Percentiles rank a stretch among this genome's conserved stretches.
Conservation (phyloP, 2,888 invertebrate genomes). For the Scaeva pyrastri region DNA sequence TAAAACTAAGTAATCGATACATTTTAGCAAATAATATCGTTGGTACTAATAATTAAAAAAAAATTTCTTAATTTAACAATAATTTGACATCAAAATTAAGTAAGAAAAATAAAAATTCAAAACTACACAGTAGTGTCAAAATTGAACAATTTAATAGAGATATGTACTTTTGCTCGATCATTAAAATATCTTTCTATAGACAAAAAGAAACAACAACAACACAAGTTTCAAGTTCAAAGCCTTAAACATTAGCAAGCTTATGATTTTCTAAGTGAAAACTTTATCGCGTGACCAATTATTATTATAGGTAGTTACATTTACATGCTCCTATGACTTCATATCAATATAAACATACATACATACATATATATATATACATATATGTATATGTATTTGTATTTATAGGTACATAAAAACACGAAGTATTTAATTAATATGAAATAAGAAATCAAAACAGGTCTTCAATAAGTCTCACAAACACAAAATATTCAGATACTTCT, state of each 20-base stretch:
- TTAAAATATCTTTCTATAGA: conserved; percentile 8
- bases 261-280: conserved; percentile 70
- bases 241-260: neutral
- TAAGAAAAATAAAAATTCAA: too few species aligned
- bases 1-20: too few species aligned
- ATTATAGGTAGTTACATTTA: neutral
- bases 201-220: neutral
- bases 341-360: neutral
- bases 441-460: conserved; percentile 20
- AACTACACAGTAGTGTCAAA: too few species aligned
- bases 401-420: too few species aligned
- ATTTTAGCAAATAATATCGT: too few species aligned
- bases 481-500: neutral
- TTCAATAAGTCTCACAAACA: neutral
- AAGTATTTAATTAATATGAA: neutral
- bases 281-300: conserved; percentile 45
- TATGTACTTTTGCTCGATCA: neutral
- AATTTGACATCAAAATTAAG: too few species aligned
- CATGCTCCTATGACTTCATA: neutral
- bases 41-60: too few species aligned
- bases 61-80: too few species aligned
- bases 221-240: conserved; percentile 60
- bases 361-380: neutral
- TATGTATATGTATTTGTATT: neutral
- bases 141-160: too few species aligned